phyloP scores from a whole-genome alignment of 2,888 invertebrate species.

The Crematogaster levior region DNA sequence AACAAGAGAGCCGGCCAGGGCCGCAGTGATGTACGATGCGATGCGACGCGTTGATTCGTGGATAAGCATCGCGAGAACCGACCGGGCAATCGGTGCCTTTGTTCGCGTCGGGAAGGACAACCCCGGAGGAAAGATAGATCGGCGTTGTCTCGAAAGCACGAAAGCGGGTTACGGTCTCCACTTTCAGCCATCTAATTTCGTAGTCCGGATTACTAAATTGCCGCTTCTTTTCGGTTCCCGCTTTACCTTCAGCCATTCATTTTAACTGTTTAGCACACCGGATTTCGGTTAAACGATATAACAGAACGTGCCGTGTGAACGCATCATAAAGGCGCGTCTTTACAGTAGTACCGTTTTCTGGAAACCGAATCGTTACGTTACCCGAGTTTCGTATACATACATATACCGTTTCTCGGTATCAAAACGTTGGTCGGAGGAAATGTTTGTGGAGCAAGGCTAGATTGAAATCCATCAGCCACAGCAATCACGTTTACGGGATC shows the following conservation, averaged over 20 bases:
- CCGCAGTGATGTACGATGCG: slow-evolving; percentile 47
- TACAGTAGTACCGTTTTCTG: not conserved
- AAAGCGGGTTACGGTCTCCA: not conserved
- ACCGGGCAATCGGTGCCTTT: slow-evolving; percentile 61
- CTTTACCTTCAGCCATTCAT: not conserved
- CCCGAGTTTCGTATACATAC: slow-evolving; percentile 1
- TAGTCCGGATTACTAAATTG: slow-evolving; percentile 4
- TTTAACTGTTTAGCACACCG: not conserved
- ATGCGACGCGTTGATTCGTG: slow-evolving; percentile 46
- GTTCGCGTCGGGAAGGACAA: slow-evolving; percentile 41
- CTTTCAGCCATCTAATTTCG: not conserved
- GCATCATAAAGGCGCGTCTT: not conserved
- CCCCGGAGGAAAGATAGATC: not conserved
- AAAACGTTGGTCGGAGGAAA: not conserved
- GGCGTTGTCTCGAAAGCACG: not conserved
- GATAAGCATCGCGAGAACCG: slow-evolving; percentile 62
- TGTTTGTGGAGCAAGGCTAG: not conserved
- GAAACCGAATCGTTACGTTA: not conserved
- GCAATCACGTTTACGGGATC: slow-evolving; percentile 2
- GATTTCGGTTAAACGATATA: not conserved
- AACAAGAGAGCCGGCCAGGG: slow-evolving; percentile 56
- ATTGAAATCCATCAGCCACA: not conserved
- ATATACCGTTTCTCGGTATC: not conserved
- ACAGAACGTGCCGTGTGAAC: not conserved
- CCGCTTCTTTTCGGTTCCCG: not conserved